Evolutionary conservation across 2,797 vertebrate species (phyloP).

Genomic region (Lerista edwardsae): DNA sequence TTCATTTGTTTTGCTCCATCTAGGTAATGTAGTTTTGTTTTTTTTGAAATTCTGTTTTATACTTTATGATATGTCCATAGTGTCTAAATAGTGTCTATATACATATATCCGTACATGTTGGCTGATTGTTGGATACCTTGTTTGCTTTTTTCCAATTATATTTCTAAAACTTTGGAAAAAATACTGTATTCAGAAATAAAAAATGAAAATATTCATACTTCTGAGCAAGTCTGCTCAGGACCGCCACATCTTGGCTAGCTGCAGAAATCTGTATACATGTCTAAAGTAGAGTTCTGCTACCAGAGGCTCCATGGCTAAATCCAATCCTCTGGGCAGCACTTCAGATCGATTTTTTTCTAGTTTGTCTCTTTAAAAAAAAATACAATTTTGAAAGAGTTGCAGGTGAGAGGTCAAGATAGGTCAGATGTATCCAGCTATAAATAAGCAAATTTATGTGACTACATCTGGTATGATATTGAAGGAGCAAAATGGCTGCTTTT

Average conservation of each 20-base stretch:
- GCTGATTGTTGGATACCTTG: no score
- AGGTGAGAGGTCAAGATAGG: not conserved
- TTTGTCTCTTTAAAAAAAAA: not conserved
- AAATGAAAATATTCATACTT: not conserved
- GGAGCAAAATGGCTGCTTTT: not conserved
- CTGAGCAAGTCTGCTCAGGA: not conserved
- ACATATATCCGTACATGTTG: no score
- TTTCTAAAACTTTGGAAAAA: no score
- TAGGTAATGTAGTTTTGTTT: no score
- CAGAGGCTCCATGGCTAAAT: not conserved
- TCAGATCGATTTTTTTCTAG: no score
- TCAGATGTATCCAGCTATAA: not conserved
- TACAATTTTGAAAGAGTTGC: not conserved
- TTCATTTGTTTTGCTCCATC: no score
- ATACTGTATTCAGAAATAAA: no score
- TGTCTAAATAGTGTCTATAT: no score
- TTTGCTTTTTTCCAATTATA: no score
- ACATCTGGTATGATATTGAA: not conserved
- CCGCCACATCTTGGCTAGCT: not conserved
- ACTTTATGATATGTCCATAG: no score
- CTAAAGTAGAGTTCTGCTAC: not conserved
- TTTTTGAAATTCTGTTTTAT: no score
- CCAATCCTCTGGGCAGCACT: not conserved
- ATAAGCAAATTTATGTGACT: not conserved
- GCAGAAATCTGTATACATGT: not conserved